Evolutionary conservation across 2,888 invertebrate species (phyloP), one percentile per base, ranked within the genome.

Genomic region (Zaprionus bogoriensis): DNA sequence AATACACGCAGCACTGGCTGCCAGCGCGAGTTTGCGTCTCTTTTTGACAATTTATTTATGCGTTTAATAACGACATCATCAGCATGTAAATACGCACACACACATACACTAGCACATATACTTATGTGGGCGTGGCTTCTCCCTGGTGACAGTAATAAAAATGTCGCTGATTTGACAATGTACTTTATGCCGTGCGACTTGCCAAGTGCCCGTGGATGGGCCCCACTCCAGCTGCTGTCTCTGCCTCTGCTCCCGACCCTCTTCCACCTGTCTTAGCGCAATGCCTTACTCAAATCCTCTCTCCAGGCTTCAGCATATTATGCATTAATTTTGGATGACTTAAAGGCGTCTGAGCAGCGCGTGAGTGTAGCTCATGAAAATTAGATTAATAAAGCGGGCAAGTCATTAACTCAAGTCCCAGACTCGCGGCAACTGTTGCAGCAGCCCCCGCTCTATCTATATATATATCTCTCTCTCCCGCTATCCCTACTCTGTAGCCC

Each of bases 81-180:
- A 80, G 74, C 86, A 77, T 77, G 76, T 74, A 74, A 76, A 62
- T 42, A 61, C 47, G 55, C 46, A 50, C 46, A 50, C 57, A 55
- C 57, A 36, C 45, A 23, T 22, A 14, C 12, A 44, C 27, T 4
- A 19, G 17, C 48, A 45, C 4, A 19, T 19, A 2, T 6, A 14
- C 30, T 50, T 9, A 46, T 39, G 47, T 39, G 32, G 51, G 48
- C 47, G 30, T 55, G 48, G 42, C 50, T 42, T 28, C 50, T 57
- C 53, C 52, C 60, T 28, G 42, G 64, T 64, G 66, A 45, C 60
- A 51, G 84, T 73, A 82, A 82, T 82, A 85, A 82, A 82, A 85
- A 82, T 82, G 82, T 85, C 82, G 80, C 83, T 82, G 85, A 82
- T 85, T 82, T 82, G 83, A 82, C 82, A 82, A 82, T 80, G 77